Evolutionary conservation across 1,140 invertebrate genomes (phyloP), one percentile per base, ranked within the genome.

Genomic region (Heliconius himera): DNA sequence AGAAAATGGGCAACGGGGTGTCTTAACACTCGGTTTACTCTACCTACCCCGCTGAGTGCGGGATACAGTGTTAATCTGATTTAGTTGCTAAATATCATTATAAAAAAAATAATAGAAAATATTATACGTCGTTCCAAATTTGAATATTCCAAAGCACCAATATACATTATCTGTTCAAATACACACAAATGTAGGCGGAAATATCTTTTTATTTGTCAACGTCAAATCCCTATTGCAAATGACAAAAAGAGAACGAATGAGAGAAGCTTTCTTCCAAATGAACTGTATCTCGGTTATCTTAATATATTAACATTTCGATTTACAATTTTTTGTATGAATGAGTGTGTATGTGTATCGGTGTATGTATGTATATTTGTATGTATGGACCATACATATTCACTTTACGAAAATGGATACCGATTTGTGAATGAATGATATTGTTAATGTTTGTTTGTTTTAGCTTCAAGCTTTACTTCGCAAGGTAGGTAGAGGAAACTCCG

Each of bases 291-390:
- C 73, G 86, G 88, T 85, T 78, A 88, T 87, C 88, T 93, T 93
- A 94, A 92, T 94, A 91, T 90, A 92, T 94, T 94, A 94, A 89
- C 91, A 89, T 89, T 91, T 86, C 91, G 89, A 93, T 94, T 92
- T 93, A 89, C 85, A 91, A 94, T 93, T 91, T 90, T 87, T 89
- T 93, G 85, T 91, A 4, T 29, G 26, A 0, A 66, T 66, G 8
- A 26, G 22, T 26, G 11, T 26, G 18, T 56, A 54, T 20, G 20
- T n/a, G 20, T 20, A 16, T 13, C 11, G 11, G 46, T 46, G 46
- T 46, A 56, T 56, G 18, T 56, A 22, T 22, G 54, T n/a, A 26
- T 26, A 26, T 26, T 26, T 46, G 46, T 46, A 56, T 56, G 18
- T 56, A 22, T 26, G 54, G 6, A 56, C n/a, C 8, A 22, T 78